Evolutionary conservation across 1,140 invertebrate species (phyloP).

Genomic region (Drosophila subobscura): DNA sequence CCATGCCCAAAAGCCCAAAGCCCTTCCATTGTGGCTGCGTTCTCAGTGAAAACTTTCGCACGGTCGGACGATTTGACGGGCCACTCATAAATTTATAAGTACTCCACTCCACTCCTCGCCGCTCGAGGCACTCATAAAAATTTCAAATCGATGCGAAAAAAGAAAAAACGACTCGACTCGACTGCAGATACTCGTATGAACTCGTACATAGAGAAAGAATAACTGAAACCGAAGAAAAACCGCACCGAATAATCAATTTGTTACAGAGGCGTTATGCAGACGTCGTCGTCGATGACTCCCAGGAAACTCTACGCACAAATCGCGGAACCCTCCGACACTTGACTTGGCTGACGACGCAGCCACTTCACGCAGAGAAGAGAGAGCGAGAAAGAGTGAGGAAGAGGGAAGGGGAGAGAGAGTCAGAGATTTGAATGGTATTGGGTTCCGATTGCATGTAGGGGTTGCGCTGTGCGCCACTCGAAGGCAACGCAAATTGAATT

Average conservation of each 20-base stretch:
- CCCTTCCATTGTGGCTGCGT: constrained; percentile 5
- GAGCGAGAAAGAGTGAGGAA: too few relatives aligned
- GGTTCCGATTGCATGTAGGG: constrained; percentile 13
- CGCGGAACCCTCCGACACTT: constrained; percentile 60
- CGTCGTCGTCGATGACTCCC: constrained; percentile 6
- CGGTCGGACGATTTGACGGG: constrained; percentile 57
- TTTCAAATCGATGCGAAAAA: constrained; percentile 65
- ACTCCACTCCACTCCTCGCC: constrained; percentile 20
- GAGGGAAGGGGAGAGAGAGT: too few relatives aligned
- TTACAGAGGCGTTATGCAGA: constrained; percentile 72
- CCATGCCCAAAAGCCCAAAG: neutral
- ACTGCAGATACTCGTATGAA: too few relatives aligned
- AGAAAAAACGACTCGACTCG: neutral
- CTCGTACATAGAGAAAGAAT: neutral
- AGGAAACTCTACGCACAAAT: constrained; percentile 61
- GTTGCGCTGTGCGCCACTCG: constrained; percentile 29
- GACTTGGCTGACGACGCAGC: constrained; percentile 56
- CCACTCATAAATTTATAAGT: constrained; percentile 80
- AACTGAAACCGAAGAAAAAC: constrained; percentile 46
- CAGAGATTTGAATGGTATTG: too few relatives aligned
- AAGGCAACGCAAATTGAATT: constrained; percentile 72
- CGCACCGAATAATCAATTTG: constrained; percentile 81
- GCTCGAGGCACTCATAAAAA: constrained; percentile 60
- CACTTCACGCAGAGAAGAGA: constrained; percentile 51
- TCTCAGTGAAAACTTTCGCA: constrained; percentile 68